phyloP scores from a whole-genome alignment of 1,140 invertebrate genomes.

The Lasioglossum baleicum region DNA sequence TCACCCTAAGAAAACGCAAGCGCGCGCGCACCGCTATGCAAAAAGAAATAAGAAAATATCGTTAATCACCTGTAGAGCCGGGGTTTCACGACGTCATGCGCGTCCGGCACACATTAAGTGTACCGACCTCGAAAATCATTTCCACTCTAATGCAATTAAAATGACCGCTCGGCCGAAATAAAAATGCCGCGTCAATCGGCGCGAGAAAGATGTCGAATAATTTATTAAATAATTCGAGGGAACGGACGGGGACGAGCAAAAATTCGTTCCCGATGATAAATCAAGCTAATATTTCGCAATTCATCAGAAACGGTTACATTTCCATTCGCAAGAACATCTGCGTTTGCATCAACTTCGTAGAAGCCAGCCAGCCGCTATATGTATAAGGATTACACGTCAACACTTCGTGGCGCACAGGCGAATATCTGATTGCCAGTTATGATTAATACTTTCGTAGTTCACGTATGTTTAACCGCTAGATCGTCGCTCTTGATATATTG shows the following conservation, averaged over 20 bases:
- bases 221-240: background rate
- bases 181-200: too few species aligned
- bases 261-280: background rate
- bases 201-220: background rate
- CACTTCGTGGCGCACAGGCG: conserved; percentile 1
- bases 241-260: too few species aligned
- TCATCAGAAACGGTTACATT: conserved; percentile 10
- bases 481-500: conserved; percentile 42
- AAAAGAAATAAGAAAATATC: background rate
- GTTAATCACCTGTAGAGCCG: background rate
- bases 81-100: background rate
- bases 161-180: too few species aligned
- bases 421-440: conserved; percentile 27
- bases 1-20: background rate
- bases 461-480: conserved; percentile 26
- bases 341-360: background rate
- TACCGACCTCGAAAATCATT: too few species aligned
- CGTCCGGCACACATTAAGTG: too few species aligned
- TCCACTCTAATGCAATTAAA: too few species aligned
- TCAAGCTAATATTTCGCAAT: background rate
- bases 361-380: conserved; percentile 2
- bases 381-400: conserved; percentile 28
- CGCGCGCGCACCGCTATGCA: background rate
- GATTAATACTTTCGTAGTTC: conserved; percentile 42
- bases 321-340: conserved; percentile 8